Percentiles rank a stretch among this genome's conserved stretches.
These are phyloP conservation scores for Rhodophaea formosa DNA, from an alignment of 2,888 invertebrate species.

Conservation along the genomic window DNA sequence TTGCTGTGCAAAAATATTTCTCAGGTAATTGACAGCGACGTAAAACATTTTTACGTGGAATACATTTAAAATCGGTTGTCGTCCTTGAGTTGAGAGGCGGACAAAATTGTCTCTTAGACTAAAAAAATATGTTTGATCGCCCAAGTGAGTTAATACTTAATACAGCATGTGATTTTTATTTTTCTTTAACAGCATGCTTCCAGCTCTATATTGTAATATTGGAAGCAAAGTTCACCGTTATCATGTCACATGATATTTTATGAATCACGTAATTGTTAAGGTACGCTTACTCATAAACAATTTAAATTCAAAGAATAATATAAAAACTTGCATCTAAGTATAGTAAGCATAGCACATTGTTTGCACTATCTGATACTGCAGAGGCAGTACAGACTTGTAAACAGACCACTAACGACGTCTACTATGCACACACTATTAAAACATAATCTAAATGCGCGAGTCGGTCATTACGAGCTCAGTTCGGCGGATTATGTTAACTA, in stretches of 20 bases:
- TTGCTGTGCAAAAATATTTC: constrained; percentile 20
- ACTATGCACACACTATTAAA: constrained; percentile 27
- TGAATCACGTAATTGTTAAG: background rate
- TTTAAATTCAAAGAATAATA: background rate
- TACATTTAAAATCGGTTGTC: constrained; percentile 8
- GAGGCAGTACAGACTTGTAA: background rate
- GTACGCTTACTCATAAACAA: background rate
- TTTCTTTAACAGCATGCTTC: too few relatives aligned
- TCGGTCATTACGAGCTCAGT: constrained; percentile 52
- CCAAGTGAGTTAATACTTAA: background rate
- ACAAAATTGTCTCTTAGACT: background rate
- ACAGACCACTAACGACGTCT: background rate
- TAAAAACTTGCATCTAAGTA: background rate
- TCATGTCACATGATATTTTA: background rate
- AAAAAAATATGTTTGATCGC: too few relatives aligned
- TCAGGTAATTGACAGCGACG: constrained; percentile 38
- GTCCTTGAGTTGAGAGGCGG: background rate
- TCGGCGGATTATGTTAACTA: constrained; percentile 59
- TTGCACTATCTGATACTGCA: background rate
- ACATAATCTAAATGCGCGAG: constrained; percentile 58
- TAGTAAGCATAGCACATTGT: background rate
- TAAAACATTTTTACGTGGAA: constrained; percentile 23
- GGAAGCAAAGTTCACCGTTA: background rate
- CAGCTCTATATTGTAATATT: background rate
- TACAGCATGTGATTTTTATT: background rate